Evolutionary conservation across 1,140 invertebrate species (phyloP), one percentile per base, ranked within the genome.

Genomic region (Portunus trituberculatus): DNA sequence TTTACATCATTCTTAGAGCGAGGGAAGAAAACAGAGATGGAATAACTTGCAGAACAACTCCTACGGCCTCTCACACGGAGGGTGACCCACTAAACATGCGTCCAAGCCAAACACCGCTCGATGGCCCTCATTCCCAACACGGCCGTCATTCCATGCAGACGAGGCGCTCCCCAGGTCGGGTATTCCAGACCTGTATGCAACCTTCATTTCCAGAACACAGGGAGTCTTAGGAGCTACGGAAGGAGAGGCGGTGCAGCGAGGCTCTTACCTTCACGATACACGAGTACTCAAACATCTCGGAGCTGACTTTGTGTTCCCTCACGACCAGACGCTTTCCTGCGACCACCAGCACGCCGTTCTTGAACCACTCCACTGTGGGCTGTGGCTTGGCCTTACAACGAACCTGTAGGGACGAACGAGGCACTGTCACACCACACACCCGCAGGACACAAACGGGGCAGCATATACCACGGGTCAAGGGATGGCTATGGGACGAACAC

Each of bases 341-440:
- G 96, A 98, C 98, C 6, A 99, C 96, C 92, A 97, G 97, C 84
- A 98, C 97, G 14, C 98, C 98, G 96, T 99, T 98, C 96, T 99
- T 99, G 16, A 97, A 98, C 99, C 99, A 99, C 96, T 98, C 98
- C 93, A 99, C 98, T 3, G 97, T 98, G 0, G 99, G 99, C 88
- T 98, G 98, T 2, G 99, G 99, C 48, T 96, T 96, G 76, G 96
- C 96, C 94, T 96, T 96, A 87, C 96, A 96, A 20, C 96, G 91
- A 2, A 96, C 96, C 96, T 96, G 59, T 10, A 59, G 12, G 25
- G 52, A 4, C 12, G 87, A 45, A 45, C 2, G 32, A 25, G 67
- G 67, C 20, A 76, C 52, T 2, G 52, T 59, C 12, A 59, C 52
- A 20, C 10, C 52, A 59, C 52, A 59, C 12, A 59, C 10, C 8